Evolutionary conservation across 2,113 vertebrate species (phyloP), one percentile per base, ranked within the genome.

Genomic region (Amphiprion percula): DNA sequence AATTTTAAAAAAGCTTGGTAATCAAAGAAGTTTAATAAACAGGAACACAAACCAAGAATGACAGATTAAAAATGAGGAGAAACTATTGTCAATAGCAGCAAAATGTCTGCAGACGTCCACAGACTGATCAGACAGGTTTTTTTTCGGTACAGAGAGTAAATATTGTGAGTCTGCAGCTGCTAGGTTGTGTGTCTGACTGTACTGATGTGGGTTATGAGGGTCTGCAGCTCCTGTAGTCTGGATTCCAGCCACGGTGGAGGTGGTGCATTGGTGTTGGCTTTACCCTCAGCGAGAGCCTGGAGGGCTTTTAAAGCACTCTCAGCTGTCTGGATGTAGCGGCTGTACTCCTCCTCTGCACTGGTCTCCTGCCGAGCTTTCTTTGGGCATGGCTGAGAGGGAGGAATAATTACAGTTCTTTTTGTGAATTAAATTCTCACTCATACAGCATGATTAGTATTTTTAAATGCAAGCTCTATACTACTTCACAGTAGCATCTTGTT

Each of bases 291-390:
- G 46, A 97, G 79, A 7, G 73, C 69, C 87, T 94, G 96, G 17
- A 97, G 47, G 5, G 94, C 91, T 41, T 94, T 95, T 83, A 99
- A 67, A 54, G 96, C 94, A 9, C 83, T 89, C 58, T 93, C 91
- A 19, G 96, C 95, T 0, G 75, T 90, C 58, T 94, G 94, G 54
- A 98, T 28, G 8, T 95, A 92, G 46, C 88, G 79, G 76, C 94
- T 91, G 46, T 92, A 97, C 82, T 97, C 95, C 28, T 96, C 95
- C 71, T 97, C 96, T 2, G 61, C 26, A 4, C 87, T 80, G 0
- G 72, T 72, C 39, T 94, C 94, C 0, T 89, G 94, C 11, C 97
- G 96, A 0, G 92, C 93, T 93, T 94, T 94, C 82, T 99, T 99
- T 9, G 93, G 88, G 63, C 80, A 89, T 0, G 97, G 96, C 98